phyloP scores from a whole-genome alignment of 1,140 invertebrate genomes.

The Drosophila littoralis region DNA sequence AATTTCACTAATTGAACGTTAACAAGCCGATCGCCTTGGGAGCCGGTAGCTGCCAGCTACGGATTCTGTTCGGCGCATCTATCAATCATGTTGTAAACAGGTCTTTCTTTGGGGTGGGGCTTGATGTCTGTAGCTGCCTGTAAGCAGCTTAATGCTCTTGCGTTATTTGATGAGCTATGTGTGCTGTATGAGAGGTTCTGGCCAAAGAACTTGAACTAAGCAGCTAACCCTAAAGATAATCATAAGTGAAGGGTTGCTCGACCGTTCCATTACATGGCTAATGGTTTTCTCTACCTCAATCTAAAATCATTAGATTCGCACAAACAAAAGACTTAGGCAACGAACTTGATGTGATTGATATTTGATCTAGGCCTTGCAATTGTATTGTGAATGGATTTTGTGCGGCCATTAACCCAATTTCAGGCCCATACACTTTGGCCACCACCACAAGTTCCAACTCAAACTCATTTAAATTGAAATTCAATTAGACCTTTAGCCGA shows the following conservation, averaged over 20 bases:
- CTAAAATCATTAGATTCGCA: slow-evolving; percentile 9
- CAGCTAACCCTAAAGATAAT: slow-evolving; percentile 9
- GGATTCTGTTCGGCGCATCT: slow-evolving; percentile 52
- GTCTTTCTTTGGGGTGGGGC: slow-evolving; percentile 17
- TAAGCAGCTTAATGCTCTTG: slow-evolving; percentile 4
- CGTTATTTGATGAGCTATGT: slow-evolving; percentile 62
- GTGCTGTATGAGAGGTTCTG: neutral
- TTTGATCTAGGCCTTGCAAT: slow-evolving; percentile 2
- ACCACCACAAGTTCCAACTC: neutral
- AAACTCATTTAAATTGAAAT: slow-evolving; percentile 10
- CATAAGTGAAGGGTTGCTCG: slow-evolving; percentile 21
- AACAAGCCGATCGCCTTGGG: slow-evolving; percentile 62
- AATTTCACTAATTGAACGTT: slow-evolving; percentile 82
- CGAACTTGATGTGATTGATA: slow-evolving; percentile 33
- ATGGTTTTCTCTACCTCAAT: slow-evolving; percentile 14
- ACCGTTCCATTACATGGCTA: slow-evolving; percentile 14
- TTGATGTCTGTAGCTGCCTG: slow-evolving; percentile 25
- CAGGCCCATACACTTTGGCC: neutral
- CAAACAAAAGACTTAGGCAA: slow-evolving; percentile 63
- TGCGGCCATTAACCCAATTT: slow-evolving; percentile 22
- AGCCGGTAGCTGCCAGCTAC: slow-evolving; percentile 34
- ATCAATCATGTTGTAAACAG: slow-evolving; percentile 69
- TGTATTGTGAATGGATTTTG: slow-evolving; percentile 13
- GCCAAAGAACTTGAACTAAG: neutral
- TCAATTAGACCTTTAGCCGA: slow-evolving; percentile 11